These are phyloP conservation scores for Columba livia DNA, from an alignment of 2,113 vertebrate species.

Conservation along the genomic window DNA sequence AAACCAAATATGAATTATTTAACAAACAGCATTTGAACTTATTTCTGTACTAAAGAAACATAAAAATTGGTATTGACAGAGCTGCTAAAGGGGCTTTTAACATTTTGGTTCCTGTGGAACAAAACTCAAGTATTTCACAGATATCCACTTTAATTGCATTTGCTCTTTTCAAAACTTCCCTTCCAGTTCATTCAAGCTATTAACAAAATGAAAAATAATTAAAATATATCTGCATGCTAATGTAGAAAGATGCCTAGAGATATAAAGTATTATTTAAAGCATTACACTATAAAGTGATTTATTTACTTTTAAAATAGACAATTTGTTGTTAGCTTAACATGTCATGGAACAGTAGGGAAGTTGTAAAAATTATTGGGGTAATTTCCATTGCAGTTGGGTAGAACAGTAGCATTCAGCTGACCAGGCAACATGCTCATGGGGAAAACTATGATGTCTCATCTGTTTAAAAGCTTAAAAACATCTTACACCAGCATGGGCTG, in stretches of 20 bases:
- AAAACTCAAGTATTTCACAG: not conserved
- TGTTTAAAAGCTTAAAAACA: not conserved
- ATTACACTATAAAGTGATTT: not conserved
- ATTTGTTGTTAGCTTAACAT: not conserved
- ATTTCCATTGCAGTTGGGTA: not conserved
- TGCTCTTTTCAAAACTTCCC: not conserved
- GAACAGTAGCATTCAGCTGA: not conserved
- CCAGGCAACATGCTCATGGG: not conserved
- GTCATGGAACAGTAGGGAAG: not conserved
- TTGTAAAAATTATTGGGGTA: not conserved
- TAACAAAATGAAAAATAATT: not conserved
- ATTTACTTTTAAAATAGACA: not conserved
- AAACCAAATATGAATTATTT: not conserved
- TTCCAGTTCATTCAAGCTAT: not conserved
- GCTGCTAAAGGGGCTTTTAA: constrained; percentile 4
- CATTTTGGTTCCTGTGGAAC: not conserved
- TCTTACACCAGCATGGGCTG: not conserved
- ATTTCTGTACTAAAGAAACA: not conserved
- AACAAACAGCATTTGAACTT: not conserved
- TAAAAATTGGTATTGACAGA: constrained; percentile 11
- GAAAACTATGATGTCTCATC: not conserved
- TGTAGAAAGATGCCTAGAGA: not conserved
- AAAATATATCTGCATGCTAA: not conserved
- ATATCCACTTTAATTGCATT: not conserved
- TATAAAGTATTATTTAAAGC: not conserved